Evolutionary conservation across 2,888 invertebrate species (phyloP), one percentile per base, ranked within the genome.

Genomic region (Dastarcus helophoroides): DNA sequence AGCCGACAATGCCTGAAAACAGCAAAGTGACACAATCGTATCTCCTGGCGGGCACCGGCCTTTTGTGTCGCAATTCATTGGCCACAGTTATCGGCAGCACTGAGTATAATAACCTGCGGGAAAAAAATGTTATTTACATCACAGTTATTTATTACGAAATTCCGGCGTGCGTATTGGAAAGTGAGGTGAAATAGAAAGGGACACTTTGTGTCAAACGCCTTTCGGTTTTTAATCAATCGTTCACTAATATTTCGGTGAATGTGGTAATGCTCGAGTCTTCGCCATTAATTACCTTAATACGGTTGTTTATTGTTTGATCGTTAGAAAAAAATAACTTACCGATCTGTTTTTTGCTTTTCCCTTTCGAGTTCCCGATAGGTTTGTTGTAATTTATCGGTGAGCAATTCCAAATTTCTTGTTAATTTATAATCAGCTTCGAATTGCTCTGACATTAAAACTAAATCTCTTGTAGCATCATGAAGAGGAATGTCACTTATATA

Each of bases 401-500:
- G 71, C 37, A 93, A 76, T 63, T 94, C 94, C 47, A 95, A 66
- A 60, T 89, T 91, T 54, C 89, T 80, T 1, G 93, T 93, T 44
- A 94, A 67, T 56, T 93, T 91, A 64, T 94, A 94, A 62, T 94
- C 94, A 1, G 93, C 93, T 61, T 93, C 91, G 56, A 93, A 94
- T 61, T 93, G 91, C 61, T 94, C 94, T 4, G 91, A 93, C 72
- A 94, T 80, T 47, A 95, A 69, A 4, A 95, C 93, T 51, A 95
- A 68, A 65, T 94, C 94, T 35, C 94, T 70, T 3, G 94, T 94
- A 2, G 94, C 91, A 56, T 94, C 94, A 55, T 94, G 94, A 11
- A 94, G 70, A 2, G 94, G 94, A 39, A 94, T 88, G 63, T 95
- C 94, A 36, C 90, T 88, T 49, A 95, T 79, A 62, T 82, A 90